phyloP scores from a whole-genome alignment of 2,797 vertebrate genomes.

The Sebastes flavidus region DNA sequence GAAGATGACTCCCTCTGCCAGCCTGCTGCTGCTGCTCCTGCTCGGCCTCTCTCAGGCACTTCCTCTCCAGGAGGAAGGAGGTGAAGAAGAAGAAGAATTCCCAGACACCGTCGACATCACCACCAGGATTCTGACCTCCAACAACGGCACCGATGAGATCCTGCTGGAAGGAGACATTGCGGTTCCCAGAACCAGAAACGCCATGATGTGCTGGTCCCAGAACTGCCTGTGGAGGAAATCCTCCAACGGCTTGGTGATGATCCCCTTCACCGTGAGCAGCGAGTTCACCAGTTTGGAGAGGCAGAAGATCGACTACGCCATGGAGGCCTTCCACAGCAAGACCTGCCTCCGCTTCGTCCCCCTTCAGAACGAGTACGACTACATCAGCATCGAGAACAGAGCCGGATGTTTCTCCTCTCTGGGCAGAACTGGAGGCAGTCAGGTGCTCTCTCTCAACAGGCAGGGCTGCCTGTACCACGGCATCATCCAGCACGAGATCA shows the following conservation, averaged over 20 bases:
- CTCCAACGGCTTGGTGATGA: conserved; percentile 8
- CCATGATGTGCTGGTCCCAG: conserved; percentile 26
- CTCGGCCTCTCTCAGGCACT: conserved; percentile 52
- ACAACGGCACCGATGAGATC: conserved; percentile 33
- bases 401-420: conserved; percentile 12
- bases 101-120: conserved; percentile 14
- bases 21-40: conserved; percentile 38
- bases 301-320: background rate
- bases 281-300: background rate
- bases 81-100: background rate
- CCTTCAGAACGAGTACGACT: too few relatives aligned
- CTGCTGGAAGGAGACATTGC: conserved; percentile 47
- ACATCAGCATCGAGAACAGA: too few relatives aligned
- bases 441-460: conserved; percentile 77
- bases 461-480: conserved; percentile 70
- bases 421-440: conserved; percentile 71
- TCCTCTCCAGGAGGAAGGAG: conserved; percentile 31
- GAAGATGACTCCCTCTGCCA: too few relatives aligned
- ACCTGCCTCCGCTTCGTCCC: too few relatives aligned
- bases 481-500: conserved; percentile 49
- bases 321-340: too few relatives aligned
- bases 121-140: conserved; percentile 58
- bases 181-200: conserved; percentile 36
- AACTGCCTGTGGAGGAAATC: conserved; percentile 43
- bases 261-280: too few relatives aligned